Evolutionary conservation across 2,888 invertebrate species (phyloP).

Genomic region (Lamproptera curius): DNA sequence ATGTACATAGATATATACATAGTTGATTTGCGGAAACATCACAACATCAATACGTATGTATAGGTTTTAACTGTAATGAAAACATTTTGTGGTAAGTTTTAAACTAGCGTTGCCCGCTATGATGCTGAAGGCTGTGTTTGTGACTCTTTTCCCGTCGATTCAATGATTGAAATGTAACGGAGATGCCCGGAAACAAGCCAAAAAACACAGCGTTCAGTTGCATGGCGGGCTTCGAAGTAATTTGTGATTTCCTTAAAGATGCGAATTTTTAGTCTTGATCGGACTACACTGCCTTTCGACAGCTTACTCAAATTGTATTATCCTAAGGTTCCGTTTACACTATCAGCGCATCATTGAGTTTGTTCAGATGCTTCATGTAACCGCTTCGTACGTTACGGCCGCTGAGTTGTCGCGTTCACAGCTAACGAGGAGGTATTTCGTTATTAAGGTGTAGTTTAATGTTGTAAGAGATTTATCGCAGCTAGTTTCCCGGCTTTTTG

Average conservation of each 20-base stretch:
- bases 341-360: background rate
- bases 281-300: constrained; percentile 1
- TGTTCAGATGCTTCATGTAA: background rate
- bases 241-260: background rate
- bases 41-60: constrained; percentile 1
- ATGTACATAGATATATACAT: constrained; percentile 12
- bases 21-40: constrained; percentile 1
- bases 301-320: background rate
- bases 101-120: background rate
- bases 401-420: background rate
- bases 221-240: background rate
- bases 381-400: background rate
- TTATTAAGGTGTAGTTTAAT: constrained; percentile 7
- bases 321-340: constrained; percentile 4
- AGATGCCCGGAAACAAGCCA: no score
- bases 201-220: background rate
- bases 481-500: constrained; percentile 4
- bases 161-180: background rate
- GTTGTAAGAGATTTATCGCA: constrained; percentile 10
- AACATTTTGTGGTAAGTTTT: background rate
- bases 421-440: constrained; percentile 2
- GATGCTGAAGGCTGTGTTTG: constrained; percentile 7
- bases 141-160: background rate
- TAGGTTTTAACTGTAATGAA: constrained; percentile 1
- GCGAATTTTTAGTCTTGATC: background rate